phyloP scores from a whole-genome alignment of 2,888 invertebrate species.

The Drosophila suboccidentalis region DNA sequence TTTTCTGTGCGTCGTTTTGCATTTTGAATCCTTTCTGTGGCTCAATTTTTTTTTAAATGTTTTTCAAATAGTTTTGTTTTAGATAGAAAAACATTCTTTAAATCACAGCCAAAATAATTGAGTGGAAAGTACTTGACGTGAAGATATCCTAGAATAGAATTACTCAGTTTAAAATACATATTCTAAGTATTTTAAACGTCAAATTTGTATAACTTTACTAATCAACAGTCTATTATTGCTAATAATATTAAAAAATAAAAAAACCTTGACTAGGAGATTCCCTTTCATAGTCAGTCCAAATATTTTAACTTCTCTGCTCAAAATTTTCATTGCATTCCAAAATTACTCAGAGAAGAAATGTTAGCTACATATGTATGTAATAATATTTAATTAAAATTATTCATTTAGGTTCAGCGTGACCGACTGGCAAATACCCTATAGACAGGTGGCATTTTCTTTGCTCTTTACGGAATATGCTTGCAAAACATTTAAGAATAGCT shows the following conservation, averaged over 20 bases:
- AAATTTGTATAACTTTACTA: background rate
- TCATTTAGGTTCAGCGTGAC: too few species aligned
- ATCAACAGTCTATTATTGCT: background rate
- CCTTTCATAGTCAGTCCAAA: background rate
- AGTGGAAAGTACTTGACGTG: background rate
- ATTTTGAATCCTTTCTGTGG: conserved; percentile 45
- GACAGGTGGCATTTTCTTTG: too few species aligned
- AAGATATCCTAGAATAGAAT: background rate
- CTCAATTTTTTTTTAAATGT: conserved; percentile 40
- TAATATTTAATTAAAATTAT: too few species aligned
- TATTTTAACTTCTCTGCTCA: too few species aligned
- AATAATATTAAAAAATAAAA: background rate
- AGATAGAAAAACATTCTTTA: conserved; percentile 3
- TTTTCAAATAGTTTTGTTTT: conserved; percentile 52
- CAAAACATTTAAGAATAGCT: too few species aligned
- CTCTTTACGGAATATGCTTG: too few species aligned
- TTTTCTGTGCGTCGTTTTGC: conserved; percentile 41
- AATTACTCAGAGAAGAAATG: too few species aligned
- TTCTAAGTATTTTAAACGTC: background rate
- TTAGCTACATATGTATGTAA: too few species aligned
- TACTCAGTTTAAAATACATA: too few species aligned
- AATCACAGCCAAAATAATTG: background rate
- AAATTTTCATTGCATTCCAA: too few species aligned
- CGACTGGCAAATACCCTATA: too few species aligned
- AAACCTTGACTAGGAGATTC: background rate